These are phyloP conservation scores for Sitta europaea DNA, from an alignment of 2,113 vertebrate species.

Conservation along the genomic window DNA sequence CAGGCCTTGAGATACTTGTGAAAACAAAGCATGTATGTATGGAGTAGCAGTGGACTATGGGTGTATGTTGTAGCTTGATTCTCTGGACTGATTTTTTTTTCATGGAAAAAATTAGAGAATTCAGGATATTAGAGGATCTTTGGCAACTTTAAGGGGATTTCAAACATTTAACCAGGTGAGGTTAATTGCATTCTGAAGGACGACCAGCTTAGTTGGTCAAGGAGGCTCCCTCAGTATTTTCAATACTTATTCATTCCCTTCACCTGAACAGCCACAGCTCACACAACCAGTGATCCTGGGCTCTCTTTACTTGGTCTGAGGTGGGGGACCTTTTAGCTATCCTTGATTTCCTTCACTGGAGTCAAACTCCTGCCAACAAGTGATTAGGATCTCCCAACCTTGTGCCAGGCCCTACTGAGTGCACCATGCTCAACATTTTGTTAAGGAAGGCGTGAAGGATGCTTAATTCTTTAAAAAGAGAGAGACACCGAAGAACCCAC, in stretches of 20 bases:
- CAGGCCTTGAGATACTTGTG: not conserved
- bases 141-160: not conserved
- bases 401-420: not conserved
- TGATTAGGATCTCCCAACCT: not conserved
- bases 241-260: not conserved
- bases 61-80: not conserved
- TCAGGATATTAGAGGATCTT: not conserved
- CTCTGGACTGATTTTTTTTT: not conserved
- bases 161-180: not conserved
- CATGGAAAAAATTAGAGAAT: not conserved
- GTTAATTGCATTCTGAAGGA: not conserved
- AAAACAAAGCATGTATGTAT: not conserved
- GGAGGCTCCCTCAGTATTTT: not conserved
- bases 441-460: not conserved
- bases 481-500: not conserved
- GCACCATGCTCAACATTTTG: not conserved
- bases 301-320: fast-evolving
- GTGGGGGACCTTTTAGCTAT: not conserved
- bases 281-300: not conserved
- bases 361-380: not conserved
- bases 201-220: not conserved
- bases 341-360: not conserved
- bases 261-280: not conserved
- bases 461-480: not conserved
- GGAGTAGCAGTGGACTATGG: not conserved